These are phyloP conservation scores for Acestrorhynchus altus DNA, from an alignment of 2,797 vertebrate genomes.

Conservation along the genomic window DNA sequence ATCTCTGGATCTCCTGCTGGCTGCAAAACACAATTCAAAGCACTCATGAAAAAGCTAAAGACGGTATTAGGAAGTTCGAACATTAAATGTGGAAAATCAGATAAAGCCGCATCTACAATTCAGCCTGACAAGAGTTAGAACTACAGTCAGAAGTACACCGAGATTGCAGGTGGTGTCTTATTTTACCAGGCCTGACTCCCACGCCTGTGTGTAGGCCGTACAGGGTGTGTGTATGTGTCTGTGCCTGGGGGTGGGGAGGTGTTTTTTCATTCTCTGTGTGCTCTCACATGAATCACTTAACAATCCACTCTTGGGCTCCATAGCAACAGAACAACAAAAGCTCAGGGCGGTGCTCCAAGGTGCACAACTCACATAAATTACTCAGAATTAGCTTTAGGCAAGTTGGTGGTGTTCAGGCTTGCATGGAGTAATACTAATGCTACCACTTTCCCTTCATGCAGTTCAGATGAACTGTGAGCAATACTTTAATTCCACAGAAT, in stretches of 20 bases:
- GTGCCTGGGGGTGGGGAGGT: neutral
- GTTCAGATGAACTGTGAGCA: neutral
- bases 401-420: neutral
- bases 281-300: slow-evolving; percentile 20
- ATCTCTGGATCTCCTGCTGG: slow-evolving; percentile 17
- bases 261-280: neutral
- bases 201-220: neutral
- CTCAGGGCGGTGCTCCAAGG: neutral
- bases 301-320: slow-evolving; percentile 47
- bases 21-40: neutral
- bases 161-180: neutral
- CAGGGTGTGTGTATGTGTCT: slow-evolving; percentile 10
- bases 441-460: neutral
- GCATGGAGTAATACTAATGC: neutral
- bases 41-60: neutral
- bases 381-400: slow-evolving; percentile 6
- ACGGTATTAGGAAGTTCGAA: neutral
- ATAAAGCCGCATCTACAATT: neutral
- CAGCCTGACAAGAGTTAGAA: neutral
- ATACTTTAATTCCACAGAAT: too few relatives aligned
- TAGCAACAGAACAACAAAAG: slow-evolving; percentile 53
- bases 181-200: slow-evolving; percentile 11
- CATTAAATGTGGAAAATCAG: neutral
- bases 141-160: neutral
- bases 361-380: neutral